Percentiles rank a stretch among this genome's conserved stretches.
Conservation (phyloP, 2,888 invertebrate species). For the Drosophila paucipuncta region DNA sequence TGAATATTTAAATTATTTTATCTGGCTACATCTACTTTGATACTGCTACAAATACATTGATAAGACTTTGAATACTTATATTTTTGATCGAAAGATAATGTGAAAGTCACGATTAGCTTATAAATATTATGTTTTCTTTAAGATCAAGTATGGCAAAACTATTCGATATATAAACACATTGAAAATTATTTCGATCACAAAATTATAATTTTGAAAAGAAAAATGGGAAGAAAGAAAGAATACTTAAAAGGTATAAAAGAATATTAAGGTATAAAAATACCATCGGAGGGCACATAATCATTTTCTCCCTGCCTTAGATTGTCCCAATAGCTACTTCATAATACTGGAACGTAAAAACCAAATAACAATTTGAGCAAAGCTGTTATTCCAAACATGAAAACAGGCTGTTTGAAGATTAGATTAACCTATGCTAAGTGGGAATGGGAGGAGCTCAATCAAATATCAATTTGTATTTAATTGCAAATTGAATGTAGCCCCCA, state of each 20-base stretch:
- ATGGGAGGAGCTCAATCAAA: slow-evolving; percentile 43
- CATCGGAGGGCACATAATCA: background rate
- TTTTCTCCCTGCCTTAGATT: background rate
- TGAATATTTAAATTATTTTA: background rate
- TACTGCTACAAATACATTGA: background rate
- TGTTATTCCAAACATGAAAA: background rate
- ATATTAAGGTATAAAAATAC: background rate
- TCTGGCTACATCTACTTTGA: background rate
- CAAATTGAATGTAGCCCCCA: slow-evolving; percentile 51
- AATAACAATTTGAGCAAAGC: background rate
- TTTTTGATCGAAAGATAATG: background rate
- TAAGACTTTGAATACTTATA: background rate
- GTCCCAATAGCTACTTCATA: background rate
- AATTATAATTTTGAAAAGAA: background rate
- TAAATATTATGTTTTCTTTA: background rate
- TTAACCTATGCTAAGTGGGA: slow-evolving; percentile 25
- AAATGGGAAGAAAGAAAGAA: accelerated
- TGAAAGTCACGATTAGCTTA: background rate
- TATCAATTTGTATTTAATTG: slow-evolving; percentile 62
- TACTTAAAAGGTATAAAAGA: background rate
- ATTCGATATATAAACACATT: background rate
- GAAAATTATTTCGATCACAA: background rate
- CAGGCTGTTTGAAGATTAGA: slow-evolving; percentile 6
- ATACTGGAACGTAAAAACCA: background rate
- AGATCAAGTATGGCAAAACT: background rate